Conservation (phyloP, 1,140 invertebrate genomes). For the Sycophila sp. region DNA sequence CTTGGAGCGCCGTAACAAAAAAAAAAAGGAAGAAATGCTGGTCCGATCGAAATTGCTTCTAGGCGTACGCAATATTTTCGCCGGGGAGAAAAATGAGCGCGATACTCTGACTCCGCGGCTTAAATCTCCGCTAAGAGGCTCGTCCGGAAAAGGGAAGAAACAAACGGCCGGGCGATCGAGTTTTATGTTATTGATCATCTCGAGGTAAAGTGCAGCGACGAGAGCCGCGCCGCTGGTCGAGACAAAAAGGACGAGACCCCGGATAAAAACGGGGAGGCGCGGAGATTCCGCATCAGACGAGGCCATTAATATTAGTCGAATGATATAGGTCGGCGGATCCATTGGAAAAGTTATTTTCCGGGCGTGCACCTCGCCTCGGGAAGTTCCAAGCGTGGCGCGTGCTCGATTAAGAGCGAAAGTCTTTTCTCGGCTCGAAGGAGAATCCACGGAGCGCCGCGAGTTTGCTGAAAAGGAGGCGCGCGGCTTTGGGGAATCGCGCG, state of each 20-base stretch:
- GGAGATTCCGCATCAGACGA: neutral
- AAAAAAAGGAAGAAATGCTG: neutral
- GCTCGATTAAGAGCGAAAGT: neutral
- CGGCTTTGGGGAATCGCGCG: constrained; percentile 22
- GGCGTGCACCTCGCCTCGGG: constrained; percentile 37
- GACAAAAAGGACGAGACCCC: neutral
- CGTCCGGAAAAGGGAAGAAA: constrained; percentile 12
- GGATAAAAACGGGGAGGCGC: constrained; percentile 2
- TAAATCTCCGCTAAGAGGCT: constrained; percentile 22
- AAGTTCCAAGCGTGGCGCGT: too few relatives aligned
- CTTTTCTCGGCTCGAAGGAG: neutral
- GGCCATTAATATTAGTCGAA: constrained; percentile 32
- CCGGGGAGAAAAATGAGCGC: neutral
- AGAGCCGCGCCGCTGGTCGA: too few relatives aligned
- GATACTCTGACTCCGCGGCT: constrained; percentile 11
- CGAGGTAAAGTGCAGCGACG: constrained; percentile 34
- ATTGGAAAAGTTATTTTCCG: constrained; percentile 39
- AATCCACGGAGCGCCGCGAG: neutral
- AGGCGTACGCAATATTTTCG: neutral
- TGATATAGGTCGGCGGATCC: constrained; percentile 39
- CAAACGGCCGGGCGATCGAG: constrained; percentile 23
- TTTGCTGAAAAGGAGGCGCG: neutral
- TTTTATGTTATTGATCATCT: constrained; percentile 37
- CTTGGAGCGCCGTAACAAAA: too few relatives aligned
- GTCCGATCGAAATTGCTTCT: neutral